Conservation (phyloP, 2,113 vertebrate species). For the Erythrolamprus reginae region DNA sequence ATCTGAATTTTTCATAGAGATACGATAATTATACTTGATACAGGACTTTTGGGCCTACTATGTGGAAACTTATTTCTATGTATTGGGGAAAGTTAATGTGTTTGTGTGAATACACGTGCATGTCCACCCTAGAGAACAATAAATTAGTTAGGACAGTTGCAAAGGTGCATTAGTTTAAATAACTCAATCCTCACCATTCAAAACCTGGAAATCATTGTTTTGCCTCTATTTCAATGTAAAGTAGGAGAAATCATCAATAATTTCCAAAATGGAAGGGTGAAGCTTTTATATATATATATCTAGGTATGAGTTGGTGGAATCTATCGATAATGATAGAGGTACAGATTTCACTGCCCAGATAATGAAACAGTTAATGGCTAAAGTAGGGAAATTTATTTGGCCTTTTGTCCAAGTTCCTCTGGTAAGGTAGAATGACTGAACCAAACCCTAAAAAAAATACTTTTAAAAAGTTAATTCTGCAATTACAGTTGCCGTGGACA, state of each 20-base stretch:
- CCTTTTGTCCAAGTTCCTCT: no score
- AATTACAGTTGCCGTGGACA: no score
- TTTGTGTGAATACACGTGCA: neutral
- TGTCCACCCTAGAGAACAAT: neutral
- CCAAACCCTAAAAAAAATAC: no score
- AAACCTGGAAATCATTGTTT: no score
- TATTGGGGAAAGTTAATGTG: neutral
- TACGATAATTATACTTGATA: neutral
- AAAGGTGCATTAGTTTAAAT: neutral
- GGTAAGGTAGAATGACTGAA: no score
- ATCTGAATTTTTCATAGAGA: neutral
- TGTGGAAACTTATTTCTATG: neutral
- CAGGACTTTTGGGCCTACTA: neutral
- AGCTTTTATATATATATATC: neutral
- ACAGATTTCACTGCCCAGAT: no score
- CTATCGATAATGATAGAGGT: no score
- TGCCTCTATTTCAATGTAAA: no score
- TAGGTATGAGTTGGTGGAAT: no score
- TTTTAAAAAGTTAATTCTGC: no score
- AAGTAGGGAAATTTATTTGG: no score
- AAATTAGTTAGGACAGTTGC: neutral
- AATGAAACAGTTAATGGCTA: no score
- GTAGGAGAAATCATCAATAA: neutral
- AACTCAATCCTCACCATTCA: neutral
- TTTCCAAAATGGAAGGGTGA: neutral